phyloP scores from a whole-genome alignment of 2,797 vertebrate genomes.

The Sparidentex hasta region DNA sequence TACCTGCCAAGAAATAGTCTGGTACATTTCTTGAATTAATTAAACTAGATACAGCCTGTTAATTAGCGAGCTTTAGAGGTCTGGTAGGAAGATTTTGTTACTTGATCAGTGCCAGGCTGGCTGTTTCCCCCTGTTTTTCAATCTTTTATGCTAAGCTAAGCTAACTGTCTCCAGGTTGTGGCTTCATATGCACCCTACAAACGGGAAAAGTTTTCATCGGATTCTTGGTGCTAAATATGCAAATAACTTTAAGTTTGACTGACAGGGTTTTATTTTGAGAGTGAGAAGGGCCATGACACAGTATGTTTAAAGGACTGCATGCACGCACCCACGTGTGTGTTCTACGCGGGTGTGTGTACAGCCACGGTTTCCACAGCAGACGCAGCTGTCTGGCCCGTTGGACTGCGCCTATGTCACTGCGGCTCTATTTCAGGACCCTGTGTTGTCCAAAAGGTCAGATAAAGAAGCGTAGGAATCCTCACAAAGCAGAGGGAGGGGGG shows the following conservation, averaged over 20 bases:
- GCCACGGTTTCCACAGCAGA: conserved; percentile 82
- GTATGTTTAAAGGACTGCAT: conserved; percentile 25
- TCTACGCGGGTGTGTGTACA: conserved; percentile 47
- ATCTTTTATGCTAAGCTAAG: too few relatives aligned
- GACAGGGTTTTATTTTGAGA: neutral
- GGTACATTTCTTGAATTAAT: too few relatives aligned
- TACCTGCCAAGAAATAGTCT: neutral
- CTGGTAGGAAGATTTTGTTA: too few relatives aligned
- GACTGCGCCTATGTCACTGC: conserved; percentile 73
- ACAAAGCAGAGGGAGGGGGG: conserved; percentile 67
- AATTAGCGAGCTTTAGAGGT: too few relatives aligned
- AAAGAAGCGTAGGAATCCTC: conserved; percentile 77
- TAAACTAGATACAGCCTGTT: too few relatives aligned
- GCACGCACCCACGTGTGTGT: conserved; percentile 14
- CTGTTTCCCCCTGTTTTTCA: too few relatives aligned
- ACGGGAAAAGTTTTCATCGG: too few relatives aligned
- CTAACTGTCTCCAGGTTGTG: too few relatives aligned
- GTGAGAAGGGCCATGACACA: neutral
- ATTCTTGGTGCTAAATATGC: too few relatives aligned
- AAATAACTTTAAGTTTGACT: neutral
- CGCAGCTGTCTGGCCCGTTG: conserved; percentile 82
- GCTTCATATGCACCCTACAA: too few relatives aligned
- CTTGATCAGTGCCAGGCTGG: too few relatives aligned
- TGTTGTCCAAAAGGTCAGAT: conserved; percentile 88
- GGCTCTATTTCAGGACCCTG: conserved; percentile 84